A percentile compares a stretch with the other conserved stretches of the same genome.
These are phyloP conservation scores for Oopsacas minuta DNA, from an alignment of 37 sponge, comb jelly and placozoan species.

Conservation along the genomic window DNA sequence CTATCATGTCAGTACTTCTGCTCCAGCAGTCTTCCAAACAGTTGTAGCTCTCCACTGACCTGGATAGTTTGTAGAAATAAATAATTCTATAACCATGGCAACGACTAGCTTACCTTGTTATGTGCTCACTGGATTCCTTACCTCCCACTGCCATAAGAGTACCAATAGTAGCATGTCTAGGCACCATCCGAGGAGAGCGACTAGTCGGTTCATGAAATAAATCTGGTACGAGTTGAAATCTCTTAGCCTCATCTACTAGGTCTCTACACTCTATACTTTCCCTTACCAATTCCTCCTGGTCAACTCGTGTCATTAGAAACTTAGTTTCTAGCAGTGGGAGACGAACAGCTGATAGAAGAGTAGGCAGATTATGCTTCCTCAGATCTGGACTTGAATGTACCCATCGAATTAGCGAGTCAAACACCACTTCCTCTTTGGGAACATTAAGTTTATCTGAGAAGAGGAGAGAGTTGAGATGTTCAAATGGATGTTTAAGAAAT, in stretches of 20 bases:
- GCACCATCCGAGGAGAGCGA: slow-evolving; percentile 36
- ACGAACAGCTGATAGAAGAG: slow-evolving; percentile 53
- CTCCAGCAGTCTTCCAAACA: slow-evolving; percentile 56
- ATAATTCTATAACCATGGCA: not conserved
- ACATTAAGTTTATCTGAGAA: slow-evolving; percentile 62
- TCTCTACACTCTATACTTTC: slow-evolving; percentile 56
- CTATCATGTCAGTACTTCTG: slow-evolving; percentile 52
- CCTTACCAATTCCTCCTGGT: slow-evolving; percentile 44
- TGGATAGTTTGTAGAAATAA: not conserved
- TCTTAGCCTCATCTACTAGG: slow-evolving; percentile 83
- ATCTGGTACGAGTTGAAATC: slow-evolving; percentile 61
- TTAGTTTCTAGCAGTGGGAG: slow-evolving; percentile 60
- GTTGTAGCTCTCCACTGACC: slow-evolving; percentile 59
- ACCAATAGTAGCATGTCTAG: slow-evolving; percentile 66
- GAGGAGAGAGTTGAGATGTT: slow-evolving; percentile 51
- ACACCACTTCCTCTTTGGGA: slow-evolving; percentile 70
- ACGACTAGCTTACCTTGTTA: slow-evolving; percentile 31
- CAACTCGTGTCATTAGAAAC: slow-evolving; percentile 69
- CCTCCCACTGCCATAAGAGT: slow-evolving; percentile 77
- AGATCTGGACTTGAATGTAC: slow-evolving; percentile 50
- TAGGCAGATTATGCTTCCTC: slow-evolving; percentile 44
- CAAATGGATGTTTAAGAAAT: slow-evolving; percentile 58
- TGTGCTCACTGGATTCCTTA: slow-evolving; percentile 83
- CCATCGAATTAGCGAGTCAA: slow-evolving; percentile 69
- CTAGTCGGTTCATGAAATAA: slow-evolving; percentile 30